These are phyloP conservation scores for Paralvinella palmiformis DNA, from an alignment of 1,140 invertebrate genomes.

Conservation along the genomic window DNA sequence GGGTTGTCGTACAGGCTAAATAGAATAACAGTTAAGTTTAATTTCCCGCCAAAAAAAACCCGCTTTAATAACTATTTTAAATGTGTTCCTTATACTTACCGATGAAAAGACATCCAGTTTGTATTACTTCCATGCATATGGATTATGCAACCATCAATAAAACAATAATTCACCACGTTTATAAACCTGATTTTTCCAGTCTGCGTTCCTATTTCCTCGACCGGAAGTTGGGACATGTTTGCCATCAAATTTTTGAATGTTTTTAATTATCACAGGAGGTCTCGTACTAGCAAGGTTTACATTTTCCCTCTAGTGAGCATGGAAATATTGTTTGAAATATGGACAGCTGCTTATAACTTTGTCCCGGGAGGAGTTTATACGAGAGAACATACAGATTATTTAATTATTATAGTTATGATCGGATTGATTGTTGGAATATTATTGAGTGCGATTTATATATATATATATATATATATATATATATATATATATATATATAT, in stretches of 20 bases:
- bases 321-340: conserved; percentile 48
- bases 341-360: conserved; percentile 51
- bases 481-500: too few relatives aligned
- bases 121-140: too few relatives aligned
- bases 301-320: conserved; percentile 44
- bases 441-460: too few relatives aligned
- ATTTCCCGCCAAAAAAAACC: too few relatives aligned
- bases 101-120: too few relatives aligned
- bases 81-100: too few relatives aligned
- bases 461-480: too few relatives aligned
- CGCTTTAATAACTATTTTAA: too few relatives aligned
- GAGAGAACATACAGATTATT: conserved; percentile 44
- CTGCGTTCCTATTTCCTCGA: conserved; percentile 24
- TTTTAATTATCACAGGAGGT: conserved; percentile 41
- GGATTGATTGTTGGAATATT: too few relatives aligned
- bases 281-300: conserved; percentile 39
- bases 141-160: too few relatives aligned
- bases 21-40: too few relatives aligned
- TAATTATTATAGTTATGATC: conserved; percentile 36
- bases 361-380: conserved; percentile 50
- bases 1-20: too few relatives aligned
- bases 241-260: conserved; percentile 25
- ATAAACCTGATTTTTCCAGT: conserved; percentile 28
- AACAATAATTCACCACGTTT: conserved; percentile 25
- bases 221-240: conserved; percentile 31